Percentiles rank a stretch among this genome's conserved stretches.
Conservation (phyloP, 2,113 vertebrate species). For the Dicentrarchus labrax region DNA sequence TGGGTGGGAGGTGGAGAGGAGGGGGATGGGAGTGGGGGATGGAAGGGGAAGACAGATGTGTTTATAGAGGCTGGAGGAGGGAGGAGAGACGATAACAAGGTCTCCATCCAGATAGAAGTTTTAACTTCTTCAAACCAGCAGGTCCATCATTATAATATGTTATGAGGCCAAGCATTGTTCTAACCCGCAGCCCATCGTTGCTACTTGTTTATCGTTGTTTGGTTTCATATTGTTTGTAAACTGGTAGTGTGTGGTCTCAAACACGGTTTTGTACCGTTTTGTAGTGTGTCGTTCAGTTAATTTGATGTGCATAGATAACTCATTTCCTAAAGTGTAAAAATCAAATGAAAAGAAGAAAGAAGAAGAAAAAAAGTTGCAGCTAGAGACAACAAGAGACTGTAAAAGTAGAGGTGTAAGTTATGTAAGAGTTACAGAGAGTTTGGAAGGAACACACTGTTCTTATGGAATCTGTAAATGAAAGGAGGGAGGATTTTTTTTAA, state of each 20-base stretch:
- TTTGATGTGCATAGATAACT: not conserved
- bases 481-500: constrained; percentile 24
- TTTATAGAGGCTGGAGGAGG: constrained; percentile 37
- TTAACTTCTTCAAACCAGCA: constrained; percentile 1
- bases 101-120: not conserved
- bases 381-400: not conserved
- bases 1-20: constrained; percentile 4
- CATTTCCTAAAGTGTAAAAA: not conserved
- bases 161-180: not conserved
- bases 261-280: constrained; percentile 19
- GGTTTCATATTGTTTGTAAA: not conserved
- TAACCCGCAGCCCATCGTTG: not conserved
- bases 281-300: not conserved
- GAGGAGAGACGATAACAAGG: not conserved
- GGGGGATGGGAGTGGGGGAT: constrained; percentile 13
- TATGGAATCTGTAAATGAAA: constrained; percentile 61
- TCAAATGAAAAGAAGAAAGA: not conserved
- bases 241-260: not conserved
- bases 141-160: not conserved
- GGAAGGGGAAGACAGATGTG: constrained; percentile 55
- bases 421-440: constrained; percentile 25
- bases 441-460: constrained; percentile 65
- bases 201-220: not conserved
- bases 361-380: not conserved
- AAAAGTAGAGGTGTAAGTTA: constrained; percentile 1